Percentiles rank a stretch among this genome's conserved stretches.
phyloP scores from a whole-genome alignment of 2,113 vertebrate species.

The Charadrius vociferus region DNA sequence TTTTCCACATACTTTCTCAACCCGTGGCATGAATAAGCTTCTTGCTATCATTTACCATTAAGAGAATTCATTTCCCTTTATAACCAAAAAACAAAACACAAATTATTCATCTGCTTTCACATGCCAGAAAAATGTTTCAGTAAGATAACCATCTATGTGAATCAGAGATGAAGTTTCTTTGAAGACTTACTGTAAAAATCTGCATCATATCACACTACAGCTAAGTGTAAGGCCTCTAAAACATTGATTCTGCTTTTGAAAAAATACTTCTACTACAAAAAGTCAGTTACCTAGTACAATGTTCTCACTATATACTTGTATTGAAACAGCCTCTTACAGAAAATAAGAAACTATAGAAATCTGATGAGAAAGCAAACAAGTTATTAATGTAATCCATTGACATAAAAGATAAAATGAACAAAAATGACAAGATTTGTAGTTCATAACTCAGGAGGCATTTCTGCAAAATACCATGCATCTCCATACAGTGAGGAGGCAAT shows the following conservation, averaged over 20 bases:
- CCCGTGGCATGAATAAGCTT: not conserved
- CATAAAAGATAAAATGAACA: not conserved
- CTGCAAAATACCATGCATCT: not conserved
- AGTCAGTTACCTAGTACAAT: not conserved
- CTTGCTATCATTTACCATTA: not conserved
- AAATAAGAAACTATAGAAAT: not conserved
- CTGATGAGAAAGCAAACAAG: not conserved
- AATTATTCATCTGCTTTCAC: not conserved
- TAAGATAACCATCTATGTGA: not conserved
- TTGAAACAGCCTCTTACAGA: not conserved
- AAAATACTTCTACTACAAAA: not conserved
- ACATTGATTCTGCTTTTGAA: not conserved
- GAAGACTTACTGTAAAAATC: not conserved
- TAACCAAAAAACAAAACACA: not conserved
- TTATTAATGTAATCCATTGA: not conserved
- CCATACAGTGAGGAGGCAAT: fast-evolving
- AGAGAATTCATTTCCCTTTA: constrained; percentile 6
- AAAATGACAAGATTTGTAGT: not conserved
- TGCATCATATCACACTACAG: not conserved
- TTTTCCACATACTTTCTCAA: not conserved
- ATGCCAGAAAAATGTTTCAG: not conserved
- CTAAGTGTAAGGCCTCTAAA: not conserved
- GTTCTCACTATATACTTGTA: not conserved
- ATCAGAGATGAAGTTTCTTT: not conserved
- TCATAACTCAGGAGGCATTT: not conserved